A percentile compares a stretch with the other conserved stretches of the same genome.
Conservation (phyloP, 1,140 invertebrate species). For the Drosophila mojavensis region DNA sequence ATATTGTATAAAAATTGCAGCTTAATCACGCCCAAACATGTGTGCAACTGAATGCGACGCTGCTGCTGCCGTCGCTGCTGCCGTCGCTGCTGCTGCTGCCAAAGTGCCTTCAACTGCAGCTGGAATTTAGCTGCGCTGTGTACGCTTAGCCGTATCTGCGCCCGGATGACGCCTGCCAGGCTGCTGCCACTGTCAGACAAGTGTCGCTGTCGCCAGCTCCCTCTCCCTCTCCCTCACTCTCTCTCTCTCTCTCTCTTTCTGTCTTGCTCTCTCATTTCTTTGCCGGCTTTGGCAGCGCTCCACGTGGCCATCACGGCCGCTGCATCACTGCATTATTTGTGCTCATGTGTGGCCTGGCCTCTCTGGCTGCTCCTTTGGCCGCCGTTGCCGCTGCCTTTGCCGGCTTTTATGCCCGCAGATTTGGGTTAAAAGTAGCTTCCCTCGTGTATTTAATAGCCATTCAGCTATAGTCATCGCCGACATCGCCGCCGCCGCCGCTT, state of each 20-base stretch:
- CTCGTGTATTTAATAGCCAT: constrained; percentile 79
- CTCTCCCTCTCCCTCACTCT: constrained; percentile 20
- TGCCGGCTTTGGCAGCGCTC: constrained; percentile 65
- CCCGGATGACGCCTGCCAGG: constrained; percentile 63
- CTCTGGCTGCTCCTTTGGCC: constrained; percentile 29
- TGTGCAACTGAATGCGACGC: constrained; percentile 58
- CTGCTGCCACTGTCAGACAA: constrained; percentile 64
- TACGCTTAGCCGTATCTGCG: constrained; percentile 38
- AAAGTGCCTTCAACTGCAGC: constrained; percentile 60
- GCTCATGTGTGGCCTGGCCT: constrained; percentile 62
- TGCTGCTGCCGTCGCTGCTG: constrained; percentile 15
- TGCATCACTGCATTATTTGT: constrained; percentile 67
- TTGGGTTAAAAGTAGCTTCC: constrained; percentile 81
- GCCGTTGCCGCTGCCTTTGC: constrained; percentile 15
- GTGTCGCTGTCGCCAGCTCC: constrained; percentile 42
- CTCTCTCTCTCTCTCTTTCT: background rate
- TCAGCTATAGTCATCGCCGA: constrained; percentile 29
- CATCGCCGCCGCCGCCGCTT: background rate
- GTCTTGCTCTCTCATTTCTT: constrained; percentile 15
- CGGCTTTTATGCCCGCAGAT: constrained; percentile 76
- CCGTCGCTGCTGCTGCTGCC: constrained; percentile 27
- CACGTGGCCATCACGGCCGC: constrained; percentile 57
- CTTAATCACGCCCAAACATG: constrained; percentile 69
- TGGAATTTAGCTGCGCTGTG: constrained; percentile 25
- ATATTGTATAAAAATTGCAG: constrained; percentile 78